Percentiles rank a stretch among this genome's conserved stretches.
Evolutionary conservation across 2,797 vertebrate species (phyloP).

Genomic region (Ibycter americanus): DNA sequence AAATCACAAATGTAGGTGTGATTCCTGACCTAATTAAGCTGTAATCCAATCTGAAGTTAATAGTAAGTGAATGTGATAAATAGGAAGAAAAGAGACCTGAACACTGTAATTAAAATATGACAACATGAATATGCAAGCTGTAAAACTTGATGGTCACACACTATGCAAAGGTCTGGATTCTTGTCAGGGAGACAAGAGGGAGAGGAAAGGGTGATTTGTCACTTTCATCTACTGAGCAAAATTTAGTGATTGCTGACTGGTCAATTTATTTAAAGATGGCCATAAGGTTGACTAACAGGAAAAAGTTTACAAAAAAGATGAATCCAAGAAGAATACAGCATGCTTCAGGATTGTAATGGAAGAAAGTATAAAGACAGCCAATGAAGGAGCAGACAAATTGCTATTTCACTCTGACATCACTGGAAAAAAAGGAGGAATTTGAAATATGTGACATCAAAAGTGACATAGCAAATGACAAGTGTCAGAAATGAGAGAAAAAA

Average conservation of each 20-base stretch:
- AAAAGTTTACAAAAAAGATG: not conserved
- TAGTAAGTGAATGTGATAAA: not conserved
- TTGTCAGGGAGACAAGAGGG: not conserved
- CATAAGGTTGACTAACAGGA: not conserved
- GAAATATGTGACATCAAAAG: not conserved
- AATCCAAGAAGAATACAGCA: not conserved
- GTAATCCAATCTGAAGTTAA: conserved; percentile 1
- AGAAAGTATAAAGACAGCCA: not conserved
- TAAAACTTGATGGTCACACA: not conserved
- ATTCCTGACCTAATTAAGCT: not conserved
- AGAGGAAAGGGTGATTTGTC: not conserved
- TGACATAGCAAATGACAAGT: not conserved
- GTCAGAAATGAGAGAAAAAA: not conserved
- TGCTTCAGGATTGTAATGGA: not conserved
- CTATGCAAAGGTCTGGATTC: not conserved
- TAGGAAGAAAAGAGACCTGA: not conserved
- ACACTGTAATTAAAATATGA: conserved; percentile 20
- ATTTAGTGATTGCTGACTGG: not conserved
- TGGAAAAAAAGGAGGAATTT: not conserved
- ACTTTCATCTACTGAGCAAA: not conserved
- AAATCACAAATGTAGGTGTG: not conserved
- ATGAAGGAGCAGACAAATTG: not conserved
- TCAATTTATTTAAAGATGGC: not conserved
- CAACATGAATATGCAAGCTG: not conserved
- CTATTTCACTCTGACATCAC: not conserved